Evolutionary conservation across 2,797 vertebrate species (phyloP).

Genomic region (Nannoperca australis): DNA sequence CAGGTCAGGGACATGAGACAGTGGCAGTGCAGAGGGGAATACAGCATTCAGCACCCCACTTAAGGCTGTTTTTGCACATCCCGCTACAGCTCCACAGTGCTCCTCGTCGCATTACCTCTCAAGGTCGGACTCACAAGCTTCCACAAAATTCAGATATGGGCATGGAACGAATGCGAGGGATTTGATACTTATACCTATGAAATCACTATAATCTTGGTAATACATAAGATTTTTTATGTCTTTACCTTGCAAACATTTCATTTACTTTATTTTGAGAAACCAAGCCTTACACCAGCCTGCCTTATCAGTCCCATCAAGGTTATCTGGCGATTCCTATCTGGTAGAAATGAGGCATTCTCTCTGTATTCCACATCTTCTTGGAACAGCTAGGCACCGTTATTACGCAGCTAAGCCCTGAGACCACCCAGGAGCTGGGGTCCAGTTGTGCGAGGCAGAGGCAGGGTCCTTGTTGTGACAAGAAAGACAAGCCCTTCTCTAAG

Average conservation of each 20-base stretch:
- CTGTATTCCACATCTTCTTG: slow-evolving; percentile 79
- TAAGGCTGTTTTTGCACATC: slow-evolving; percentile 11
- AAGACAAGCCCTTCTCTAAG: slow-evolving; percentile 65
- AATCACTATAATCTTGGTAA: slow-evolving; percentile 51
- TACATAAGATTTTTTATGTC: background rate
- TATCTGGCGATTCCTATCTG: slow-evolving; percentile 67
- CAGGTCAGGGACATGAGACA: slow-evolving; percentile 57
- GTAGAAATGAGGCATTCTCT: slow-evolving; percentile 79
- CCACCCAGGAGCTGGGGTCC: slow-evolving; percentile 82
- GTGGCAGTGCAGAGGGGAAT: slow-evolving; percentile 30
- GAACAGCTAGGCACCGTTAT: slow-evolving; percentile 74
- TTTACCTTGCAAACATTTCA: slow-evolving; percentile 29
- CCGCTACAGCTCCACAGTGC: background rate
- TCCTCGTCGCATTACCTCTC: slow-evolving; percentile 28
- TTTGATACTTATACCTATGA: slow-evolving; percentile 28
- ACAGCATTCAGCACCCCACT: slow-evolving; percentile 19
- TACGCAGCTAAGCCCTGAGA: slow-evolving; percentile 72
- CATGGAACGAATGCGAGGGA: slow-evolving; percentile 36
- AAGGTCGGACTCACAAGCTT: slow-evolving; percentile 25
- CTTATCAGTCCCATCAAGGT: slow-evolving; percentile 75
- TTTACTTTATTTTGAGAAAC: slow-evolving; percentile 42
- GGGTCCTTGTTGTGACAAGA: slow-evolving; percentile 77
- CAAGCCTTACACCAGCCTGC: slow-evolving; percentile 28
- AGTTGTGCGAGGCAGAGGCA: slow-evolving; percentile 68
- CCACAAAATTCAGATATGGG: slow-evolving; percentile 40